These are phyloP conservation scores for Lycocerus yunnanus DNA, from an alignment of 2,888 invertebrate genomes.

Conservation along the genomic window DNA sequence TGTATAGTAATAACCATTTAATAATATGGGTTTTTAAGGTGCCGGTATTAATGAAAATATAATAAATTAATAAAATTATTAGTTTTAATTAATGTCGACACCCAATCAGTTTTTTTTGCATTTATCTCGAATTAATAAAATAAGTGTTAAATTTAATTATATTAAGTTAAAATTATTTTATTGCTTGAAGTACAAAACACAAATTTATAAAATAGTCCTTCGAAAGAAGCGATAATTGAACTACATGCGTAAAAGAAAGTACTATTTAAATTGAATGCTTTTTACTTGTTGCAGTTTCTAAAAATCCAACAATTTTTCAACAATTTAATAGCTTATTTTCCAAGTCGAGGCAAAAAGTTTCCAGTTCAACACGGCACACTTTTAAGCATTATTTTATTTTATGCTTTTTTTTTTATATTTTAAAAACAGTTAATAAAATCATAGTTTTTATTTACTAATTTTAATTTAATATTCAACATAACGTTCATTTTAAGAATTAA, in stretches of 20 bases:
- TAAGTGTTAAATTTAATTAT: background rate
- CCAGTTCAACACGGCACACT: background rate
- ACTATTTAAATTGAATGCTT: background rate
- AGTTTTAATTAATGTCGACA: background rate
- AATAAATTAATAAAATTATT: background rate
- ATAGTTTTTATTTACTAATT: background rate
- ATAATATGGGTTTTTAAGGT: background rate
- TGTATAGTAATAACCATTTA: background rate
- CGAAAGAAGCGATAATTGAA: background rate
- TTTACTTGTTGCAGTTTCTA: background rate
- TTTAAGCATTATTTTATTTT: background rate
- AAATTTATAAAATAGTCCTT: background rate
- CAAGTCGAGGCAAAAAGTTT: background rate
- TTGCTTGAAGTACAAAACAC: background rate
- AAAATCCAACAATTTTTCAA: background rate
- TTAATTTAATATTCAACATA: background rate
- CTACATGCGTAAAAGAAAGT: background rate
- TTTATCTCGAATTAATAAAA: background rate
- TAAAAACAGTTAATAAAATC: background rate
- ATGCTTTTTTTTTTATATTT: background rate
- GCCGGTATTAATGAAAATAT: background rate
- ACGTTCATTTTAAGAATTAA: background rate
- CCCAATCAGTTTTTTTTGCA: background rate
- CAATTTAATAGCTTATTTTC: background rate
- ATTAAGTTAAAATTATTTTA: background rate